phyloP scores from a whole-genome alignment of 2,113 vertebrate species.

The Anguilla rostrata region DNA sequence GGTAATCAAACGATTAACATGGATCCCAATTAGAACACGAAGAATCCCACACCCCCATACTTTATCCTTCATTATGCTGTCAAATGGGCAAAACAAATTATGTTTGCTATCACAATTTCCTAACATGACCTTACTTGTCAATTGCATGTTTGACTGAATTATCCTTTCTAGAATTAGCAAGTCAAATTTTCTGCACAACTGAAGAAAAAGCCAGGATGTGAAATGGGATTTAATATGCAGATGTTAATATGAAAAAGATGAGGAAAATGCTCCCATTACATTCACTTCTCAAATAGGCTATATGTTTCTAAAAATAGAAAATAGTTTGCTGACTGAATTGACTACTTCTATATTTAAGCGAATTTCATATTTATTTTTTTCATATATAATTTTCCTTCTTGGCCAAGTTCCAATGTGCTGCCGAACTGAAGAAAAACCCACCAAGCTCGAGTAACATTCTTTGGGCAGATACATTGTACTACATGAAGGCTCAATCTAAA shows the following conservation, averaged over 20 bases:
- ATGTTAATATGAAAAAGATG: neutral
- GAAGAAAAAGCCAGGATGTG: neutral
- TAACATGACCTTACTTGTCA: slow-evolving; percentile 37
- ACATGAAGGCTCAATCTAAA: neutral
- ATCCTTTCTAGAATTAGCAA: slow-evolving; percentile 29
- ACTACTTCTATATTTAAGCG: neutral
- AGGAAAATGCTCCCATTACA: neutral
- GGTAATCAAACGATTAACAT: slow-evolving; percentile 71
- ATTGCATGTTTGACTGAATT: slow-evolving; percentile 29
- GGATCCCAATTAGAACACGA: slow-evolving; percentile 60
- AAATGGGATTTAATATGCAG: slow-evolving; percentile 8
- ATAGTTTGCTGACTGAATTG: neutral
- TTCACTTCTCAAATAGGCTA: neutral
- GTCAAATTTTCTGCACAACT: neutral
- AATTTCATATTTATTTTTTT: neutral
- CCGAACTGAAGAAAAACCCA: neutral
- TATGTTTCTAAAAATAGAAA: neutral
- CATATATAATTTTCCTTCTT: too few species aligned
- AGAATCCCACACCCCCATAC: slow-evolving; percentile 41
- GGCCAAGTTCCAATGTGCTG: neutral
- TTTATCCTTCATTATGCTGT: slow-evolving; percentile 53
- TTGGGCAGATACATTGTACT: neutral
- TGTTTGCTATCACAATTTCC: slow-evolving; percentile 38
- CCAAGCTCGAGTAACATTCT: neutral
- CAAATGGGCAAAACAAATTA: slow-evolving; percentile 47